These are phyloP conservation scores for Rhynchophorus ferrugineus DNA, from an alignment of 1,140 invertebrate species.

Conservation along the genomic window DNA sequence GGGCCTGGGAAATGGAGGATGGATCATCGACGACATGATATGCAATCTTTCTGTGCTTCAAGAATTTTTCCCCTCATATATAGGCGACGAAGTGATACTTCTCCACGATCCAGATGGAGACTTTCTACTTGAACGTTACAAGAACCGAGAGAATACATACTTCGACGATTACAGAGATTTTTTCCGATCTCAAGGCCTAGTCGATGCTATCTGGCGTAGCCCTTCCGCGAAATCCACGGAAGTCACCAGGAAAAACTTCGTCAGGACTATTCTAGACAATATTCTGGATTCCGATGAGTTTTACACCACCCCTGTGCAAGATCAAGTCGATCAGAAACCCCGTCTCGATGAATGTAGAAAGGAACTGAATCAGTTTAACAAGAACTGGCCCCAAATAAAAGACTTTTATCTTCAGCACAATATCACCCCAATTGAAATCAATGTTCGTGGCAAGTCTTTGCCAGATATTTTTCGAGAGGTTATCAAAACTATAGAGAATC, in stretches of 20 bases:
- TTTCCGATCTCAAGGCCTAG: slow-evolving; percentile 26
- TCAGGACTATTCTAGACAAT: slow-evolving; percentile 18
- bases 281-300: slow-evolving; percentile 19
- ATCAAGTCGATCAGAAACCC: background rate
- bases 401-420: slow-evolving; percentile 38
- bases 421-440: slow-evolving; percentile 28
- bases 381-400: slow-evolving; percentile 40
- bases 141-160: slow-evolving; percentile 14
- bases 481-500: slow-evolving; percentile 30
- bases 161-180: slow-evolving; percentile 30
- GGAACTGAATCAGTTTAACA: slow-evolving; percentile 39
- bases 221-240: slow-evolving; percentile 23
- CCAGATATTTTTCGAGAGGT: slow-evolving; percentile 30
- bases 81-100: slow-evolving; percentile 47
- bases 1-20: slow-evolving; percentile 40
- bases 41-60: slow-evolving; percentile 43
- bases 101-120: slow-evolving; percentile 43
- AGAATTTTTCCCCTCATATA: slow-evolving; percentile 39
- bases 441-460: slow-evolving; percentile 27
- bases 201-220: slow-evolving; percentile 23
- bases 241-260: slow-evolving; percentile 14
- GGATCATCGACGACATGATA: slow-evolving; percentile 51
- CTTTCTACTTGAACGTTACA: slow-evolving; percentile 33
- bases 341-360: slow-evolving; percentile 30
- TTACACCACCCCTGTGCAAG: slow-evolving; percentile 8